Conservation (phyloP, 2,113 vertebrate genomes). For the Ammodramus savannarum region DNA sequence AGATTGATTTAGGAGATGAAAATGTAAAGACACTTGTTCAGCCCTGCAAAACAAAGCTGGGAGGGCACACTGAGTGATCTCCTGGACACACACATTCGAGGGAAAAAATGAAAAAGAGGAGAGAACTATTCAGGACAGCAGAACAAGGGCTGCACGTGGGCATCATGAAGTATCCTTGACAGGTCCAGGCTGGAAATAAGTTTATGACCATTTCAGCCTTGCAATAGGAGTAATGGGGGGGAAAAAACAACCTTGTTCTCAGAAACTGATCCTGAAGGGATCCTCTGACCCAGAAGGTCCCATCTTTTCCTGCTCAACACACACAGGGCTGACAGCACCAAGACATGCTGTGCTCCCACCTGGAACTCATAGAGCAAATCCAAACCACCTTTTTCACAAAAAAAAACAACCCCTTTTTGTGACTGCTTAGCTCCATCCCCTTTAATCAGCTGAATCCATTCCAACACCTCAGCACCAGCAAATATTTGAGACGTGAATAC, state of each 20-base stretch:
- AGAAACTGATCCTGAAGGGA: slow-evolving; percentile 22
- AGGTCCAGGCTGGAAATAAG: slow-evolving; percentile 10
- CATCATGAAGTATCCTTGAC: slow-evolving; percentile 41
- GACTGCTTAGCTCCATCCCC: neutral
- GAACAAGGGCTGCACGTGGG: slow-evolving; percentile 12
- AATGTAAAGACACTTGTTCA: neutral
- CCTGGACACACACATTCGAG: neutral
- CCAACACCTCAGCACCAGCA: neutral
- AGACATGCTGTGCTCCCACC: neutral
- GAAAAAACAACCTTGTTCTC: slow-evolving; percentile 46
- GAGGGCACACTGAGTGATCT: neutral
- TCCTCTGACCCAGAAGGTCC: slow-evolving; percentile 46
- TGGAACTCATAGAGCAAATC: neutral
- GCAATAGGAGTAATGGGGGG: slow-evolving; percentile 57
- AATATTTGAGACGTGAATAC: neutral
- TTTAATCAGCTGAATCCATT: neutral
- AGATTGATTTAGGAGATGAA: neutral
- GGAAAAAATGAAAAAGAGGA: neutral
- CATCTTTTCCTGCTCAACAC: neutral
- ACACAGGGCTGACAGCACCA: neutral
- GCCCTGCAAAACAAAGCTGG: neutral
- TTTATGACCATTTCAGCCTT: slow-evolving; percentile 51
- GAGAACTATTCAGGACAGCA: neutral
- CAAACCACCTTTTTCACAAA: neutral
- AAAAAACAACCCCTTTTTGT: accelerated